phyloP scores from a whole-genome alignment of 1,140 invertebrate genomes.

The Pogonus chalceus region DNA sequence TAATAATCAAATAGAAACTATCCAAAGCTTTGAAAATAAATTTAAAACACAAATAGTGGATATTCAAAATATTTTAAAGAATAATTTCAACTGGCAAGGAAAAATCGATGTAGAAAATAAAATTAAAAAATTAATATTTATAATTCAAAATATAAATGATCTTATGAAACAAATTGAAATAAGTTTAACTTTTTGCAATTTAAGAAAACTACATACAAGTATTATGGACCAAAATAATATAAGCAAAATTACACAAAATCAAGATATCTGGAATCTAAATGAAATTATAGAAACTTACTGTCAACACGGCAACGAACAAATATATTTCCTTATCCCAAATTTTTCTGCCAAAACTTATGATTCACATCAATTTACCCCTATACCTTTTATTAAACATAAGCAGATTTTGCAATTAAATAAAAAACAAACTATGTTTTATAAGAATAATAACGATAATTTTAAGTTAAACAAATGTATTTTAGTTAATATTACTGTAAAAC shows the following conservation, averaged over 20 bases:
- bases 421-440: too few relatives aligned
- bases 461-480: too few relatives aligned
- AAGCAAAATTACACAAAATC: neutral
- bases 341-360: neutral
- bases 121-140: neutral
- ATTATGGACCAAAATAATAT: neutral
- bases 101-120: neutral
- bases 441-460: too few relatives aligned
- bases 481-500: too few relatives aligned
- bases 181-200: neutral
- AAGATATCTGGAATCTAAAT: neutral
- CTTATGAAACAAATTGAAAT: neutral
- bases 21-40: neutral
- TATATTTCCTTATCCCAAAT: neutral
- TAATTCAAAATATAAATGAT: neutral
- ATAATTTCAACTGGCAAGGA: neutral
- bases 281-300: neutral
- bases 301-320: neutral
- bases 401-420: too few relatives aligned
- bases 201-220: neutral
- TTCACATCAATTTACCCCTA: neutral
- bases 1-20: neutral
- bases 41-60: neutral
- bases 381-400: too few relatives aligned
- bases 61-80: too few relatives aligned